These are phyloP conservation scores for Polyommatus iphigenia DNA, from an alignment of 2,888 invertebrate species.

Conservation along the genomic window DNA sequence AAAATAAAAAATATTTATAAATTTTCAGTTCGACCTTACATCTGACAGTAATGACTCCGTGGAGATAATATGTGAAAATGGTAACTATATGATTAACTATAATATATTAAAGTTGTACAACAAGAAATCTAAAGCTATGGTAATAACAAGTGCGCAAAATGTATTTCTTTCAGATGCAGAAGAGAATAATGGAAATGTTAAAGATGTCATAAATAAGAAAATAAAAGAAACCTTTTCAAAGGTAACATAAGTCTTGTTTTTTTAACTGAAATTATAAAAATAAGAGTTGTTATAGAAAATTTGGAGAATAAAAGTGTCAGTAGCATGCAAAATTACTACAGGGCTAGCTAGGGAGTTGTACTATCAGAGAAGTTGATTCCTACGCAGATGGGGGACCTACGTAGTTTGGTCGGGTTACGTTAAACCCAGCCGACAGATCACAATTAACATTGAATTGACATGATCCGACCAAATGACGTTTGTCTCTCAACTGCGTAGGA, in stretches of 20 bases:
- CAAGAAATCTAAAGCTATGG: neutral
- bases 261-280: neutral
- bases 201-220: neutral
- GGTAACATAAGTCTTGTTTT: neutral
- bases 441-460: too few species aligned
- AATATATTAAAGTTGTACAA: neutral
- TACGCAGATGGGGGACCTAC: too few species aligned
- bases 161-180: neutral
- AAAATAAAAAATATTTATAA: neutral
- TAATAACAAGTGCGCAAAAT: neutral
- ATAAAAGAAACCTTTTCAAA: neutral
- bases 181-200: neutral
- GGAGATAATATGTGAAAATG: neutral
- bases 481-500: too few species aligned
- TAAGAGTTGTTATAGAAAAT: neutral
- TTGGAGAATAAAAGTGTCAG: too few species aligned
- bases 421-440: too few species aligned
- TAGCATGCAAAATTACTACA: too few species aligned
- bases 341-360: too few species aligned
- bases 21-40: neutral
- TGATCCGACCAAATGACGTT: too few species aligned
- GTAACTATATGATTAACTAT: neutral
- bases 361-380: too few species aligned
- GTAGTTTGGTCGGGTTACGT: too few species aligned
- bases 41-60: neutral